Base-by-base conservation (phyloP, 2,113 vertebrate genomes). In the Corapipo altera region DNA sequence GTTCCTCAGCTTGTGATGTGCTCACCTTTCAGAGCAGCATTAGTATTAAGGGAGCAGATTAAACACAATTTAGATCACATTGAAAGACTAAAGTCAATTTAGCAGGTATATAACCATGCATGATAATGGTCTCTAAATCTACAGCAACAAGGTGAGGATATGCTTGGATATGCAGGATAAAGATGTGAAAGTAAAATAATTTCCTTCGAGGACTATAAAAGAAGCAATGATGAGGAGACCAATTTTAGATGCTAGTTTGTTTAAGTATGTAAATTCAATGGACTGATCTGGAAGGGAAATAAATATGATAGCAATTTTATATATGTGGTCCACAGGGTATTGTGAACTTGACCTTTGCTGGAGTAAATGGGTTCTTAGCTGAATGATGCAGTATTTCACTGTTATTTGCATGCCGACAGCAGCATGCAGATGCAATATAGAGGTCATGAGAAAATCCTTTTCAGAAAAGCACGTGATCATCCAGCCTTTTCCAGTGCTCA, bases 251-350 rank as follows among this genome's bases (percentile, higher is more conserved):
- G 72, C 82, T 84, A 84, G 92, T 95, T 96, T 95, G 61, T 94
- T 96, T 97, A 95, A 96, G 59, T 79, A 94, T 85, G 92, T 94
- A 96, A 96, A 96, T 96, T 96, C 90, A 91, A 88, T 93, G 93
- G 88, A 90, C 71, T 96, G 85, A 85, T 94, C 78, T 90, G 46
- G 82, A 93, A 93, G 71, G 51, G 85, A 95, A 95, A 95, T 88
- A 96, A 96, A 85, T 91, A 59, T 91, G 71, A 73, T 85, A 80
- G 55, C 59, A 94, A 39, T 85, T 94, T 85, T 84, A 80, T 67
- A 55, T 66, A 49, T 69, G 55, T 67, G 43, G 33, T 88, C 90
- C 86, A 7, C n/a, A 90, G 64, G 51, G 88, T 88, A 91, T 73
- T 83, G n/a, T 80, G 95, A 93, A 74, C 91, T 85, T 94, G 91